A percentile compares a stretch with the other conserved stretches of the same genome.
Conservation (phyloP, 2,113 vertebrate genomes). For the cat (Felis catus) region DNA sequence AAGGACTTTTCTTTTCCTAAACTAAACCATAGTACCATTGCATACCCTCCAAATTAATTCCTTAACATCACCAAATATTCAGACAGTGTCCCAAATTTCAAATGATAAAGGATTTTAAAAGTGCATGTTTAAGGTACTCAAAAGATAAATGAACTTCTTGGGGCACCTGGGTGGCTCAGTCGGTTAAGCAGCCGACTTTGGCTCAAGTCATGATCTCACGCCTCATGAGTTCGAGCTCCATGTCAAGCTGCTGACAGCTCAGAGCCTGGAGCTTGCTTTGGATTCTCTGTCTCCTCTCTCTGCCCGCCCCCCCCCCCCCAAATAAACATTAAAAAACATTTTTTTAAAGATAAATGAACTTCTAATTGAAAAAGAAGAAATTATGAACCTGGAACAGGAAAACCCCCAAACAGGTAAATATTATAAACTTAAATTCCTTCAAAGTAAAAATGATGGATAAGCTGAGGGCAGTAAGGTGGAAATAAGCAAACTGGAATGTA, state of each 20-base stretch:
- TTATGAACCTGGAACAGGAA: not conserved
- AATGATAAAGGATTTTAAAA: not conserved
- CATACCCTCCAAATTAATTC: not conserved
- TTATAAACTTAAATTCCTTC: not conserved
- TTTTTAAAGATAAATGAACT: not conserved
- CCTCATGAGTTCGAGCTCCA: too few relatives aligned
- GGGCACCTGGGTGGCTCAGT: too few relatives aligned
- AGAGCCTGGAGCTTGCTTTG: too few relatives aligned
- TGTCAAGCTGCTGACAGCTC: too few relatives aligned
- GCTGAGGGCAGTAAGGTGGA: not conserved
- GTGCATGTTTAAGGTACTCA: not conserved
- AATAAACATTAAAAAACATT: too few relatives aligned
- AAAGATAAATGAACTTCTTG: not conserved
- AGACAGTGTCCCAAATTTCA: not conserved
- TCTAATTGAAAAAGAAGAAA: conserved; percentile 12
- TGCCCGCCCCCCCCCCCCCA: too few relatives aligned
- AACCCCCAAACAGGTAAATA: not conserved
- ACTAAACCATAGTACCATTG: not conserved
- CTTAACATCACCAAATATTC: conserved; percentile 13
- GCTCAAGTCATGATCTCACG: too few relatives aligned
- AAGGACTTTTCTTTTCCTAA: not conserved
- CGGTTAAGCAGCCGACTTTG: too few relatives aligned
- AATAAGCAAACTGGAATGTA: not conserved
- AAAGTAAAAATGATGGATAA: not conserved
- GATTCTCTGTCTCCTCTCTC: too few relatives aligned